Conservation (phyloP, 2,888 invertebrate genomes). For the Steinernema carpocapsae region DNA sequence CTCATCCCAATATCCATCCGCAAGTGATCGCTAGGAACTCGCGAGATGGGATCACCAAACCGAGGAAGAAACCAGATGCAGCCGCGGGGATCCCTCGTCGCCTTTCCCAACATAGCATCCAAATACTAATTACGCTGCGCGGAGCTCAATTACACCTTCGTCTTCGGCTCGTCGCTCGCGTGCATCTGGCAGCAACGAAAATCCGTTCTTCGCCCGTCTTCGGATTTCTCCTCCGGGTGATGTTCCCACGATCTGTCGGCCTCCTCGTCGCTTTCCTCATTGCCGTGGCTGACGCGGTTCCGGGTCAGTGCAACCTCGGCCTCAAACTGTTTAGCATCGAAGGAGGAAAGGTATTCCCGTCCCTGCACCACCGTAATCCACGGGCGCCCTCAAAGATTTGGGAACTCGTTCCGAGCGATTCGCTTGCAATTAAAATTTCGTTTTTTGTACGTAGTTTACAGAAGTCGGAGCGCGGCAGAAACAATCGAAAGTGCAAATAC, state of each 20-base stretch:
- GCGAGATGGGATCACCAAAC: conserved; percentile 2
- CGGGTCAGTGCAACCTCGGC: conserved; percentile 64
- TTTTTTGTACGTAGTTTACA: not conserved
- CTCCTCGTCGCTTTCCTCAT: conserved; percentile 1
- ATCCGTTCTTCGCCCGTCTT: conserved; percentile 15
- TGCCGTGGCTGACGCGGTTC: conserved; percentile 38
- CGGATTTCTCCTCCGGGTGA: conserved; percentile 23
- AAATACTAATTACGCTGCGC: conserved; percentile 20
- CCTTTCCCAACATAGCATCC: conserved; percentile 20
- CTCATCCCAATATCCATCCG: too few species aligned
- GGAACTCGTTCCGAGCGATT: too few species aligned
- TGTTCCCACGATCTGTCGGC: conserved; percentile 4
- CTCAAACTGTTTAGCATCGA: conserved; percentile 66
- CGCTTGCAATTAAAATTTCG: not conserved
- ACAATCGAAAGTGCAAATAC: not conserved
- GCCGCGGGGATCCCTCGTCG: too few species aligned
- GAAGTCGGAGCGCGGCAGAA: not conserved
- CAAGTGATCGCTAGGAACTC: not conserved
- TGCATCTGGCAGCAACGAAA: conserved; percentile 5
- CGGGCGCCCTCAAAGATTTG: not conserved
- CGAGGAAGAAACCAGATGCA: conserved; percentile 5
- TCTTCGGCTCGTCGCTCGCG: conserved; percentile 13
- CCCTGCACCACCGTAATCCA: not conserved
- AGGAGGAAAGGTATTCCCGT: conserved; percentile 57
- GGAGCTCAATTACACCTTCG: conserved; percentile 22